Evolutionary conservation across 2,888 invertebrate species (phyloP).

Genomic region (Drymonia ruficornis): DNA sequence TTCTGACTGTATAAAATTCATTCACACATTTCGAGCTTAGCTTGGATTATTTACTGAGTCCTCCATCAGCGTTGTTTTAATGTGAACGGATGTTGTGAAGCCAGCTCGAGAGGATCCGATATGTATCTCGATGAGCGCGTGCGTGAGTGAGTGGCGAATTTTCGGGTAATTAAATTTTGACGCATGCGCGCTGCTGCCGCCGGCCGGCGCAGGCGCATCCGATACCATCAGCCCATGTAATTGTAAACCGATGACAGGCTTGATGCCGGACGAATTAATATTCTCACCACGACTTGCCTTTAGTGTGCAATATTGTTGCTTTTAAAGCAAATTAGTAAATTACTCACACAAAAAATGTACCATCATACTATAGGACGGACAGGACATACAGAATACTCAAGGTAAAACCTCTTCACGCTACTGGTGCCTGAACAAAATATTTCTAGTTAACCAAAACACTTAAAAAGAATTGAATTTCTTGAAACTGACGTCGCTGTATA

Average conservation of each 20-base stretch:
- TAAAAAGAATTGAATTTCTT: no score
- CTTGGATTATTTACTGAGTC: not conserved
- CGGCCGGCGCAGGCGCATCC: constrained; percentile 45
- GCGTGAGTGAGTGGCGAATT: constrained; percentile 64
- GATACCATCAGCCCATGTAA: constrained; percentile 68
- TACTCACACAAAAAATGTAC: no score
- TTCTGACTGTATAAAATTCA: no score
- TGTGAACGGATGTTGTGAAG: constrained; percentile 27
- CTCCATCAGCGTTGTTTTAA: constrained; percentile 27
- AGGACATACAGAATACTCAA: no score
- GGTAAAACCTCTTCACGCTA: no score
- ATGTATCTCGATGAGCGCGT: constrained; percentile 32
- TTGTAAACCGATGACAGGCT: constrained; percentile 52
- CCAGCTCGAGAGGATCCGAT: constrained; percentile 18
- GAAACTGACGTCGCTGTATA: no score
- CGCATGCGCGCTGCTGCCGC: constrained; percentile 44
- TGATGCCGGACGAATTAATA: constrained; percentile 56
- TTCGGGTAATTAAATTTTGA: constrained; percentile 74
- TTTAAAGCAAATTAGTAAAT: constrained; percentile 41
- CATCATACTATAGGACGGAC: no score
- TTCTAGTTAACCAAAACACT: no score
- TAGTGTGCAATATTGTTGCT: constrained; percentile 45
- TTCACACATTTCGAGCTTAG: no score
- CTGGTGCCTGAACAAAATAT: no score
- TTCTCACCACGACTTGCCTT: constrained; percentile 47